Base-by-base conservation (phyloP, 2,113 vertebrate genomes). In the Gopherus evgoodei region DNA sequence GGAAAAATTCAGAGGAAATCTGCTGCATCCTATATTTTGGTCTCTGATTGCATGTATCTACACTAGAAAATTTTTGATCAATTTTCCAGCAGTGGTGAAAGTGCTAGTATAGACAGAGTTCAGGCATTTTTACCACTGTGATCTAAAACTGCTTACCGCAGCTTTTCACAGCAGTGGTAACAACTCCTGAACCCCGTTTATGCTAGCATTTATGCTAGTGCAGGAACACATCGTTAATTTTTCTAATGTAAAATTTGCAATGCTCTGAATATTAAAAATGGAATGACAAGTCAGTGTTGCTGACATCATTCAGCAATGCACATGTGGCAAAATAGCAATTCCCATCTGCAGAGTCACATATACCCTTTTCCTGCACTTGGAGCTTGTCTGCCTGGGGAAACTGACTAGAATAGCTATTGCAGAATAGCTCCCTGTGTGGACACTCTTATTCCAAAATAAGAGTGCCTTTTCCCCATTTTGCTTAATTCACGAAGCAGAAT, bases 281-380 rank as follows among this genome's bases (percentile, higher is more conserved):
- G 3, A 44, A 1, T 81, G 57, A 82, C 42, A 91, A 94, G 47
- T 59, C 86, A 54, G 7, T 83, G 72, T 84, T 1, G 27, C 1
- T 90, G 91, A 90, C 89, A 85, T 83, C 65, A 83, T 19, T 85
- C 42, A 49, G 65, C 59, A 31, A 90, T 83, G 84, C 90, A 93
- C 91, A 84, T 42, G 16, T n/a, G 62, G 80, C 81, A 53, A 86
- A 94, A 95, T 80, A 93, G 29, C 8, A 3, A 12, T 47, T 94
- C 84, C 53, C 84, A 90, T 81, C 69, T 88, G 57, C 79, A 9
- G n/a, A 94, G 69, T 84, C 96, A 84, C 94, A 86, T 12, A 0
- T 38, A 21, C 69, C n/a, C 83, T 86, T 86, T 93, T 94, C 91
- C 96, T 94, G 85, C 88, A 38, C 25, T 47, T 75, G n/a, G 27